Evolutionary conservation across 2,797 vertebrate species (phyloP).

Genomic region (Catamblyrhynchus diadema): DNA sequence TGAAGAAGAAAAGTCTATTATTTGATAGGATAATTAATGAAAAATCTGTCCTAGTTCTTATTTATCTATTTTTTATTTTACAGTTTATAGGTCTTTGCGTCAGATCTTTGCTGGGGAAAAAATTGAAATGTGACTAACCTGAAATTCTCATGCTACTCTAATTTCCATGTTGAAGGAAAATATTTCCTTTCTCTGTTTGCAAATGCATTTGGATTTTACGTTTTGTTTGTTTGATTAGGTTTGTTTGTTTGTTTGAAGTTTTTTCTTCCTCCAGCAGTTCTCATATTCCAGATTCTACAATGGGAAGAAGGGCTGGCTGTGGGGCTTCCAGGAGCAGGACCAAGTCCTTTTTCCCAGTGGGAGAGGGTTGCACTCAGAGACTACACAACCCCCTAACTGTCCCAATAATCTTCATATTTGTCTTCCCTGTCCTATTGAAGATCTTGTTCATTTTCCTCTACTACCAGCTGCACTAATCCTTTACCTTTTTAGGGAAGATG

Average conservation of each 20-base stretch:
- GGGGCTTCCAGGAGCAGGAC: not conserved
- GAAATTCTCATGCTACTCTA: not conserved
- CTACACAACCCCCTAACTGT: not conserved
- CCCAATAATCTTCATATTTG: not conserved
- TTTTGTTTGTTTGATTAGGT: not conserved
- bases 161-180: not conserved
- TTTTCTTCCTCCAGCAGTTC: not conserved
- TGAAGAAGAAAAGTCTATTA: not conserved
- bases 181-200: not conserved
- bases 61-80: not conserved
- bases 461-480: not conserved
- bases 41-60: not conserved
- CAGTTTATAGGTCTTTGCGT: not conserved
- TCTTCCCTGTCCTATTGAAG: not conserved
- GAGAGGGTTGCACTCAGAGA: not conserved
- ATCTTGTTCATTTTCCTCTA: not conserved
- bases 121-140: not conserved
- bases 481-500: not conserved
- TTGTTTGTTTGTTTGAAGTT: not conserved
- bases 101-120: not conserved
- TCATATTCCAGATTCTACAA: not conserved
- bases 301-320: not conserved
- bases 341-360: not conserved
- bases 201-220: accelerated
- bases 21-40: not conserved